Conservation (phyloP, 1,140 invertebrate genomes). For the Tetraneura akinire region DNA sequence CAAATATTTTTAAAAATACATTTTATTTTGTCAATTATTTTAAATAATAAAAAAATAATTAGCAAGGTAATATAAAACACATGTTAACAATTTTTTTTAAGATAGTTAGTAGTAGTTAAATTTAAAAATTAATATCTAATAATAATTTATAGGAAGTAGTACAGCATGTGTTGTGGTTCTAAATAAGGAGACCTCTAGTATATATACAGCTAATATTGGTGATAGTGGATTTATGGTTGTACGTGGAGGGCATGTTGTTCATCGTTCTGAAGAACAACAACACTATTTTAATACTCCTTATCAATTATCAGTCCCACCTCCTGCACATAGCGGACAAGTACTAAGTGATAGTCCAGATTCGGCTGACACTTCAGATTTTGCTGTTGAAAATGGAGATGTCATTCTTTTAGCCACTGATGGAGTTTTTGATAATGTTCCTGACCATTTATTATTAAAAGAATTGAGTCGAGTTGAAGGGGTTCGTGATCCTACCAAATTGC, state of each 20-base stretch:
- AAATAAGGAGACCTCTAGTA: conserved; percentile 81
- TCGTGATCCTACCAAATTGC: conserved; percentile 73
- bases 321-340: conserved; percentile 79
- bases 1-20: too few species aligned
- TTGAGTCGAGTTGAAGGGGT: conserved; percentile 66
- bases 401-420: conserved; percentile 96
- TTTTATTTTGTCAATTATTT: too few species aligned
- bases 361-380: conserved; percentile 86
- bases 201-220: conserved; percentile 97
- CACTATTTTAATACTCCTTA: conserved; percentile 99
- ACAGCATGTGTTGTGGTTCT: conserved; percentile 95
- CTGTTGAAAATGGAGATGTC: conserved; percentile 91
- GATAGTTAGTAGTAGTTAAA: too few species aligned
- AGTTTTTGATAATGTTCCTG: conserved; percentile 96
- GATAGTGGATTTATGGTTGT: conserved; percentile 96
- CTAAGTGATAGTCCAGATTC: conserved; percentile 89
- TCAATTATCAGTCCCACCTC: conserved; percentile 90
- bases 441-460: conserved; percentile 81
- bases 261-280: conserved; percentile 92
- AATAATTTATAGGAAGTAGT: conserved; percentile 76
- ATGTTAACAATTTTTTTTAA: too few species aligned
- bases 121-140: too few species aligned
- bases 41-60: too few species aligned
- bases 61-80: too few species aligned
- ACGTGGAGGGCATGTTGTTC: conserved; percentile 80